Evolutionary conservation across 1,140 invertebrate species (phyloP).

Genomic region (Patella vulgata): DNA sequence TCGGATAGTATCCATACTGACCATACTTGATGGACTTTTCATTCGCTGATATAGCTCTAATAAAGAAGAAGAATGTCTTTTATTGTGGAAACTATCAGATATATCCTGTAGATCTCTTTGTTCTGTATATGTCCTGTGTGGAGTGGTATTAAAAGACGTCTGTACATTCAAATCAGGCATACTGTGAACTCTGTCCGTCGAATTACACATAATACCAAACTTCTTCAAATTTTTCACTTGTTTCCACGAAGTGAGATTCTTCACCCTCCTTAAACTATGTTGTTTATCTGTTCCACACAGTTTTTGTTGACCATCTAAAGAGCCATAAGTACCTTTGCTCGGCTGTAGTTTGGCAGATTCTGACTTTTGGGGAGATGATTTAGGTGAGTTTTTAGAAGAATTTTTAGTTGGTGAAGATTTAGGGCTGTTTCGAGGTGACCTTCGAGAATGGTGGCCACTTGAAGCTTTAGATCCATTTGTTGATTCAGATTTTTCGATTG

Average conservation of each 20-base stretch:
- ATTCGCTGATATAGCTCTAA: conserved; percentile 58
- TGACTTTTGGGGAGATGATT: no score
- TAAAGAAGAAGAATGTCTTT: conserved; percentile 55
- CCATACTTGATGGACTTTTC: conserved; percentile 49
- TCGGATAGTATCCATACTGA: conserved; percentile 56
- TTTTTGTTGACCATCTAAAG: conserved; percentile 12
- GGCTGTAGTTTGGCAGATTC: conserved; percentile 6
- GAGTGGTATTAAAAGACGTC: neutral
- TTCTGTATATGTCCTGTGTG: neutral
- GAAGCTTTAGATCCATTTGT: neutral
- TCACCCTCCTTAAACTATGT: conserved; percentile 15
- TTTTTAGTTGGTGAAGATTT: conserved; percentile 1
- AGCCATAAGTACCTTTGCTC: conserved; percentile 4
- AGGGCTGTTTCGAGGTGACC: no score
- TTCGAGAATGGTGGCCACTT: no score
- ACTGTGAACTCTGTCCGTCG: conserved; percentile 34
- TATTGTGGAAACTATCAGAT: conserved; percentile 54
- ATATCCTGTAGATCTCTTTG: conserved; percentile 22
- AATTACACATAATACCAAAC: conserved; percentile 33
- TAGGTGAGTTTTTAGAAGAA: conserved; percentile 16
- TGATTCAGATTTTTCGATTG: conserved; percentile 21
- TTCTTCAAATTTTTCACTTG: conserved; percentile 52
- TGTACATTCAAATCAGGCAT: conserved; percentile 51
- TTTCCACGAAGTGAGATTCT: conserved; percentile 41
- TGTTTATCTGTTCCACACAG: conserved; percentile 12